Conservation (phyloP, 2,797 vertebrate genomes). For the Parotocinclus haroldoi region DNA sequence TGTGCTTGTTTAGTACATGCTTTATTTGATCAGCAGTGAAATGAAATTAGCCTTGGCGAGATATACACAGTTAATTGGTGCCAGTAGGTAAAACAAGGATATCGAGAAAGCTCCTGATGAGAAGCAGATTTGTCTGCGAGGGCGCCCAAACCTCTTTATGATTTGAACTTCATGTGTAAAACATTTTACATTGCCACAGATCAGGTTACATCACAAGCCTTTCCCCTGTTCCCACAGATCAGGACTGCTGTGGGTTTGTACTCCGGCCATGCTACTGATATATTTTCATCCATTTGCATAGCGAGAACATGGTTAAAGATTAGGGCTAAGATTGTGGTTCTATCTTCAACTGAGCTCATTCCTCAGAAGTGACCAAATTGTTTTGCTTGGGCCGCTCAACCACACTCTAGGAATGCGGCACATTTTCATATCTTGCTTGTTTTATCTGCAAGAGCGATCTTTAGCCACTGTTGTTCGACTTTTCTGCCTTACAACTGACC, state of each 20-base stretch:
- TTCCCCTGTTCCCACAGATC: neutral
- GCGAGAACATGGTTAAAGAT: slow-evolving; percentile 35
- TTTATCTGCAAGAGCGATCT: slow-evolving; percentile 34
- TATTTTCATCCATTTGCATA: slow-evolving; percentile 17
- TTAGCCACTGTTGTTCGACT: no score
- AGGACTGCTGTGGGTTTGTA: slow-evolving; percentile 18
- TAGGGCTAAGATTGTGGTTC: slow-evolving; percentile 24
- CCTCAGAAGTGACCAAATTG: slow-evolving; percentile 39
- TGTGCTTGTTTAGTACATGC: slow-evolving; percentile 45
- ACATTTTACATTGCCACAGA: neutral
- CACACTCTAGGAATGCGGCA: slow-evolving; percentile 42
- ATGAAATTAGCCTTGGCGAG: slow-evolving; percentile 58
- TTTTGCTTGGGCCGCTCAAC: slow-evolving; percentile 45
- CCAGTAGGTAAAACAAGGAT: slow-evolving; percentile 40
- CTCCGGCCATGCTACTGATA: neutral
- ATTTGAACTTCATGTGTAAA: slow-evolving; percentile 5
- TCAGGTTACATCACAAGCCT: neutral
- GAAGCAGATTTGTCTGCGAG: slow-evolving; percentile 57
- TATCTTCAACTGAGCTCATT: slow-evolving; percentile 33
- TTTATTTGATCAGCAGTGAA: slow-evolving; percentile 49
- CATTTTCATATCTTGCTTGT: slow-evolving; percentile 53
- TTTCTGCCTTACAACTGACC: no score
- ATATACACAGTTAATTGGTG: slow-evolving; percentile 50
- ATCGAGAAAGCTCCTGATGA: slow-evolving; percentile 55
- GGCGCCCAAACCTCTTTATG: slow-evolving; percentile 48